These are phyloP conservation scores for Hydractinia symbiolongicarpus DNA, from an alignment of 30 jellyfish, hydroid and myxozoan species.

Conservation along the genomic window DNA sequence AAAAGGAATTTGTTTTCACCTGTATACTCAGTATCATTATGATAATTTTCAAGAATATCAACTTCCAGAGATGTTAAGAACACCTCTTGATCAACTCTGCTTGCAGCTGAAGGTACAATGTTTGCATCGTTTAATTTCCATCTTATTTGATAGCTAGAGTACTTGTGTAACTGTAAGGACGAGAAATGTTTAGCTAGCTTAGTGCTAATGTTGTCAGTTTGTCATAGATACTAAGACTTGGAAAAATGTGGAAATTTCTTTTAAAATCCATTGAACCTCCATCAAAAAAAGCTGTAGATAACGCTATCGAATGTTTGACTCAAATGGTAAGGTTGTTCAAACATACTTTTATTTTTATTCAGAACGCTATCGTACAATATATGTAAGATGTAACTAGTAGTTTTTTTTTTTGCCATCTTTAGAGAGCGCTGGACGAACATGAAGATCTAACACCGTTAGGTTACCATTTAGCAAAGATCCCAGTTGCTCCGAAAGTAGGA, in stretches of 20 bases:
- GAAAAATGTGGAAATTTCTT: constrained; percentile 45
- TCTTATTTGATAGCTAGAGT: too few relatives aligned
- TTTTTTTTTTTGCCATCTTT: not conserved
- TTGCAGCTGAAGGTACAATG: constrained; percentile 61
- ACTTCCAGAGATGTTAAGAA: constrained; percentile 66
- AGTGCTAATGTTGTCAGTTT: not conserved
- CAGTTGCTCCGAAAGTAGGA: constrained; percentile 80
- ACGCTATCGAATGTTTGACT: constrained; percentile 50
- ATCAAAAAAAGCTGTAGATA: constrained; percentile 23
- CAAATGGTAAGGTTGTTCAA: constrained; percentile 36
- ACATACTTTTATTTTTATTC: not conserved
- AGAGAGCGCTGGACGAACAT: constrained; percentile 62
- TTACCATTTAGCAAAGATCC: constrained; percentile 75
- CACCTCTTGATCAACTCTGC: constrained; percentile 81
- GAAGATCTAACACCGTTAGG: constrained; percentile 84
- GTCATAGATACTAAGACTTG: constrained; percentile 52
- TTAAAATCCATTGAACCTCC: constrained; percentile 75
- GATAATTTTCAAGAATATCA: constrained; percentile 55
- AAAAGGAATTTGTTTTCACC: constrained; percentile 70
- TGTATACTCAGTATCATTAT: constrained; percentile 43
- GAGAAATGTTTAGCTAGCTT: too few relatives aligned
- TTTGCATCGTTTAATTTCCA: not conserved
- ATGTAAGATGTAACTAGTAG: not conserved
- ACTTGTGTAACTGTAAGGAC: too few relatives aligned
- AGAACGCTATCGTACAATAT: too few relatives aligned